Evolutionary conservation across 2,113 vertebrate genomes (phyloP).

Genomic region (Melanerpes aurifrons): DNA sequence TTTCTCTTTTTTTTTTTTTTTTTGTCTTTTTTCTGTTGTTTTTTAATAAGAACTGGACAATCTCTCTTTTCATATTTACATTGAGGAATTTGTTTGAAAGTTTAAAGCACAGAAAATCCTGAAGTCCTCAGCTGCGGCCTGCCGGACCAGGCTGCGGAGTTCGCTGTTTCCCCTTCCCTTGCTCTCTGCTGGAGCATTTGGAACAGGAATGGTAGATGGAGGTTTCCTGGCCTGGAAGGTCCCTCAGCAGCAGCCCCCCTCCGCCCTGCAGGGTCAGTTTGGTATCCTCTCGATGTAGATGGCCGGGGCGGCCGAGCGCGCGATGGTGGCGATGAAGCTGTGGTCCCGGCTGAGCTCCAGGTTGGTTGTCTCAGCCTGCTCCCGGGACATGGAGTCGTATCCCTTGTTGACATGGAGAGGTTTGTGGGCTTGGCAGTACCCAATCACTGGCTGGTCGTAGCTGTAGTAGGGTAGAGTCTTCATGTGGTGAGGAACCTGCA

Average conservation of each 20-base stretch:
- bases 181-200: neutral
- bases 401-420: constrained; percentile 79
- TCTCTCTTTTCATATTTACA: constrained; percentile 80
- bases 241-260: neutral
- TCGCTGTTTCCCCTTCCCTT: neutral
- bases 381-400: constrained; percentile 70
- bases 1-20: neutral
- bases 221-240: neutral
- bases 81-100: constrained; percentile 61
- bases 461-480: constrained; percentile 82
- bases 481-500: constrained; percentile 81
- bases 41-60: constrained; percentile 77
- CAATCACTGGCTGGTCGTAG: constrained; percentile 78
- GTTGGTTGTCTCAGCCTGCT: constrained; percentile 62
- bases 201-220: neutral
- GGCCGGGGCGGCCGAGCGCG: constrained; percentile 80
- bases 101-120: constrained; percentile 75
- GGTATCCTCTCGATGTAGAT: constrained; percentile 85
- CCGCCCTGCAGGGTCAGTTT: constrained; percentile 59
- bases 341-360: constrained; percentile 80
- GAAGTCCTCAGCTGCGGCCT: constrained; percentile 37
- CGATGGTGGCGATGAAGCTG: constrained; percentile 82
- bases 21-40: constrained; percentile 22
- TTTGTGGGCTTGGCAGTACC: constrained; percentile 85
- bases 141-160: neutral